Base-by-base conservation (phyloP, 2,888 invertebrate genomes). In the Tipula unca region DNA sequence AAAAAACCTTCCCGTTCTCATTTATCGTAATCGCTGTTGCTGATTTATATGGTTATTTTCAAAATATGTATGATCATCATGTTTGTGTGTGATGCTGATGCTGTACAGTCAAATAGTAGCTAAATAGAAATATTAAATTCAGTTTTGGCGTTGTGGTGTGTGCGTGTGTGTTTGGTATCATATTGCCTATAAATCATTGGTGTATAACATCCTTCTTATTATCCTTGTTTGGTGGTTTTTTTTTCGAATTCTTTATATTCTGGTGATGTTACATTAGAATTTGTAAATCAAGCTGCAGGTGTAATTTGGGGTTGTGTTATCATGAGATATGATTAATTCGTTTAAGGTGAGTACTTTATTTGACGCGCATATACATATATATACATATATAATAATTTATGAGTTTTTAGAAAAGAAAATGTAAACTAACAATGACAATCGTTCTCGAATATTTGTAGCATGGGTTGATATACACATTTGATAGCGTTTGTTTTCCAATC, bases 101-200 rank as follows among this genome's bases (percentile, higher is more conserved):
- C 69, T 69, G 69, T 69, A 69, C 13, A 69, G 10, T 69, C 54
- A 54, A 54, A 69, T 69, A 10, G 25, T 69, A 13, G n/a, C 6
- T 25, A 69, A 25, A 69, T 69, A 69, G 69, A 69, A 25, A 69
- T 69, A 69, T 69, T n/a, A n/a, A 54, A 54, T 54, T 54, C 48
- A 54, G 48, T 54, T 54, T 54, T 54, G 17, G 20, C 5, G 69
- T 69, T n/a, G n/a, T 69, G 20, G 69, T 20, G 17, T 69, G 25
- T 69, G 25, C 25, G 3, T 48, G n/a, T 48, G 2, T 17, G n/a
- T 20, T 69, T 69, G 69, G 69, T 69, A 25, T 69, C 69, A 69
- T 69, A 69, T 69, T 69, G 69, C 69, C 69, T 25, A 69, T 69
- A 69, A 69, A 69, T 69, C 69, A 69, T 69, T 69, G 69, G 69